phyloP scores from a whole-genome alignment of 2,797 vertebrate species.

The Gallirallus australis region DNA sequence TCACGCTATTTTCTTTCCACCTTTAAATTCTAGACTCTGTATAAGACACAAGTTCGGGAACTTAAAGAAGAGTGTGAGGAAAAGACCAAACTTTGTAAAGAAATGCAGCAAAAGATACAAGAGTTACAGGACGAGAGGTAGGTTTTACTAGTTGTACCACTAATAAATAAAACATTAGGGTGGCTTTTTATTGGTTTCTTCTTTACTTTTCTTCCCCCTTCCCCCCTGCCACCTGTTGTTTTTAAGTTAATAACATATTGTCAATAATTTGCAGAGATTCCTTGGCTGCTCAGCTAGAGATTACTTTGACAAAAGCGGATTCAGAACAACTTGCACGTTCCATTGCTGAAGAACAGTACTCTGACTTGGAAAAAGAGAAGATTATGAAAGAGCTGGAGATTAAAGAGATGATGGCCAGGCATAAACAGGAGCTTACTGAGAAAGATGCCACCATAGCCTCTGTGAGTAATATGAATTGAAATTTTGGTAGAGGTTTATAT shows the following conservation, averaged over 20 bases:
- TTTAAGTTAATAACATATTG: neutral
- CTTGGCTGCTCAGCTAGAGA: constrained; percentile 90
- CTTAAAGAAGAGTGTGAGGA: constrained; percentile 94
- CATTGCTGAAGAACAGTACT: constrained; percentile 95
- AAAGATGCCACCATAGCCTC: constrained; percentile 94
- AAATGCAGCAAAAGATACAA: constrained; percentile 87
- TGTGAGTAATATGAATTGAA: constrained; percentile 79
- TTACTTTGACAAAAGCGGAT: constrained; percentile 93
- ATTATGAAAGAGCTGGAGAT: constrained; percentile 99
- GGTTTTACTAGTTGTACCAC: neutral
- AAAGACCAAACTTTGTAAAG: constrained; percentile 88
- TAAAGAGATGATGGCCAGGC: constrained; percentile 95
- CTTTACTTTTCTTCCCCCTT: accelerated
- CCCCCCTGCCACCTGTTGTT: accelerated
- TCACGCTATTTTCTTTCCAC: neutral
- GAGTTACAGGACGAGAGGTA: constrained; percentile 94
- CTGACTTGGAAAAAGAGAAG: constrained; percentile 96
- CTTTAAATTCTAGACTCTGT: constrained; percentile 87
- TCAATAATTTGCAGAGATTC: constrained; percentile 85
- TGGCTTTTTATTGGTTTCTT: neutral
- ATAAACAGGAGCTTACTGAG: constrained; percentile 92
- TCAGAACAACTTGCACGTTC: constrained; percentile 95
- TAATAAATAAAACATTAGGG: neutral
- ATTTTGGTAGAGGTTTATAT: neutral
- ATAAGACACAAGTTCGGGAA: constrained; percentile 96